phyloP scores from a whole-genome alignment of 2,797 vertebrate species.

The Margarornis squamiger region DNA sequence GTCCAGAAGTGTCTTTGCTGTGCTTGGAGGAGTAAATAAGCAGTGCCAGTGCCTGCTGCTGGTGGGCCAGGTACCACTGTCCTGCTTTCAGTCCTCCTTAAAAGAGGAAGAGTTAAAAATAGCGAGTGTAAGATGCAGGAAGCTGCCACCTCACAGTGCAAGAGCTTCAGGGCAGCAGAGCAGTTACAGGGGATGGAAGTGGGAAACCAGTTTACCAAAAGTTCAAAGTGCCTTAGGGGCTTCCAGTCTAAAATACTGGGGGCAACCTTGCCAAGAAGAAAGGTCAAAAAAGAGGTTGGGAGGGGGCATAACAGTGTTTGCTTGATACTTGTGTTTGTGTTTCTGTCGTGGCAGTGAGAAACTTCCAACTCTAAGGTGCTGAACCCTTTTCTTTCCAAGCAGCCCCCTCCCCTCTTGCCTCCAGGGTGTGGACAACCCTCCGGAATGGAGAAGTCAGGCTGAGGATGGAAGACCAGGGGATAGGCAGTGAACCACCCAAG shows the following conservation, averaged over 20 bases:
- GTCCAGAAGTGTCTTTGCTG: background rate
- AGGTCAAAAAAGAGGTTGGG: accelerated
- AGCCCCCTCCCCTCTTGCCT: background rate
- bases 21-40: background rate
- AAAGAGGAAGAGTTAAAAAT: background rate
- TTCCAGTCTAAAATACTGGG: background rate
- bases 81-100: background rate
- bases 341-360: background rate
- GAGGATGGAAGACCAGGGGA: conserved; percentile 79
- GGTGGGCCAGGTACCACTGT: background rate
- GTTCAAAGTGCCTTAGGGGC: background rate
- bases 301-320: background rate
- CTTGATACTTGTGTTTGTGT: background rate
- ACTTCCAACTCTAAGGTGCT: background rate
- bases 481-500: conserved; percentile 77
- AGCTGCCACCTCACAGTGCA: background rate
- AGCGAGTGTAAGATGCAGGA: background rate
- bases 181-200: background rate
- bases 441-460: conserved; percentile 82
- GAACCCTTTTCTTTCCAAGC: background rate
- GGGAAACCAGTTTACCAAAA: background rate
- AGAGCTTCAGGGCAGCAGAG: background rate
- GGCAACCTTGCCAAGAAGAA: background rate
- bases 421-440: conserved; percentile 78
- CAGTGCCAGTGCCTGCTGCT: background rate